Conservation (phyloP, 2,888 invertebrate species). For the Xiphydria camelus region DNA sequence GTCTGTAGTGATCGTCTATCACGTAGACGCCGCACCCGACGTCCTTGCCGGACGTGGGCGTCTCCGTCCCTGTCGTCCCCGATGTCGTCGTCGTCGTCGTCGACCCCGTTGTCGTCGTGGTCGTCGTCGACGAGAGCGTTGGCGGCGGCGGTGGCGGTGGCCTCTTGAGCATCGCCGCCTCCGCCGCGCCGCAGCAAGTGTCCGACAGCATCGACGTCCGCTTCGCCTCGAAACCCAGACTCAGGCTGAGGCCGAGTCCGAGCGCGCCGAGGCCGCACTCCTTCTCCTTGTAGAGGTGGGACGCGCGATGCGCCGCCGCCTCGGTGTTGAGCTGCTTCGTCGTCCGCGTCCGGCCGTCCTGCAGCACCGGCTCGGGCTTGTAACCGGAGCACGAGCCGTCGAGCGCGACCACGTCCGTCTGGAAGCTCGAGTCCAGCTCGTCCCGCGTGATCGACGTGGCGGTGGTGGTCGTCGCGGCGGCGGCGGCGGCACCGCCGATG, state of each 20-base stretch:
- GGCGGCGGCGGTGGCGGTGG: too few relatives aligned
- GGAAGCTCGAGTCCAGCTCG: slow-evolving; percentile 59
- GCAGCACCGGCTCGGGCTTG: slow-evolving; percentile 65
- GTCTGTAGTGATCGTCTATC: slow-evolving; percentile 75
- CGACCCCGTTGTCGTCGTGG: slow-evolving; percentile 60
- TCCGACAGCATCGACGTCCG: slow-evolving; percentile 49
- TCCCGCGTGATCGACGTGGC: slow-evolving; percentile 66
- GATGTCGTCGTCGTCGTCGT: slow-evolving; percentile 8
- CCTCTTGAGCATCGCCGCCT: slow-evolving; percentile 72
- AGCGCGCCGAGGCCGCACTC: slow-evolving; percentile 57
- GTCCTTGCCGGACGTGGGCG: slow-evolving; percentile 16
- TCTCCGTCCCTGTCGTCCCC: slow-evolving; percentile 3
- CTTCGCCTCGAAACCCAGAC: slow-evolving; percentile 58
- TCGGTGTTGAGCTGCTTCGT: slow-evolving; percentile 87
- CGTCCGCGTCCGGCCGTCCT: slow-evolving; percentile 60
- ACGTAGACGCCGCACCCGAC: slow-evolving; percentile 66
- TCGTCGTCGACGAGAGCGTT: too few relatives aligned
- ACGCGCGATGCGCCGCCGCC: slow-evolving; percentile 66
- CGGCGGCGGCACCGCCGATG: slow-evolving; percentile 56
- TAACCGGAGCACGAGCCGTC: slow-evolving; percentile 57
- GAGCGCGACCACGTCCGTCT: slow-evolving; percentile 61
- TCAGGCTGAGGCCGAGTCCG: slow-evolving; percentile 44
- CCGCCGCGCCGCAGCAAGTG: slow-evolving; percentile 48
- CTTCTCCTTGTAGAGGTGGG: slow-evolving; percentile 63
- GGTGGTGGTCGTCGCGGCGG: slow-evolving; percentile 67